Percentiles rank a stretch among this genome's conserved stretches.
Evolutionary conservation across 2,113 vertebrate genomes (phyloP).

Genomic region (Gopherus evgoodei): DNA sequence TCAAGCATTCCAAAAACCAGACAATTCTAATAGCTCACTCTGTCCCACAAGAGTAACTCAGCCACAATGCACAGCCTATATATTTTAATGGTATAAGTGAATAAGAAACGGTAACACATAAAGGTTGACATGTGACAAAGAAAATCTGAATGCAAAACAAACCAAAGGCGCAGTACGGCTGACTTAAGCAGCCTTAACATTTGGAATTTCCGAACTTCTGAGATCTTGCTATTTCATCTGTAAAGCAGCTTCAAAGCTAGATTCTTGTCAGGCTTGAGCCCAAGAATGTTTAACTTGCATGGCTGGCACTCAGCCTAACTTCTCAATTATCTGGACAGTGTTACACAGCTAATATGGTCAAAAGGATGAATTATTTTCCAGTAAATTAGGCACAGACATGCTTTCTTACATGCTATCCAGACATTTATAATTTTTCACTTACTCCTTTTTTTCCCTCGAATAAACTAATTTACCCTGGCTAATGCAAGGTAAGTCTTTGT

Average conservation of each 20-base stretch:
- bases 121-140: not conserved
- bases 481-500: not conserved
- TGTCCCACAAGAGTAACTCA: not conserved
- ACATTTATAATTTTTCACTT: not conserved
- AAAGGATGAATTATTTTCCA: not conserved
- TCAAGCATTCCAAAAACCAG: not conserved
- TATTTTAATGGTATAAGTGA: not conserved
- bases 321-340: not conserved
- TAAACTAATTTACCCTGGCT: not conserved
- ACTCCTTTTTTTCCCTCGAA: not conserved
- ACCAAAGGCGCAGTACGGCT: not conserved
- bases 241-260: not conserved
- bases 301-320: not conserved
- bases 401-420: not conserved
- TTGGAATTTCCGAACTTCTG: not conserved
- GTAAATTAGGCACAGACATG: not conserved
- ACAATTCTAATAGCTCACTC: not conserved
- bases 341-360: not conserved
- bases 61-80: not conserved
- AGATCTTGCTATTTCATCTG: not conserved
- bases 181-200: not conserved
- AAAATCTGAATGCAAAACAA: not conserved
- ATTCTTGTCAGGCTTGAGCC: not conserved
- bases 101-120: not conserved
- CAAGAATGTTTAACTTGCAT: constrained; percentile 1